Percentiles rank a stretch among this genome's conserved stretches.
Conservation (phyloP, 1,140 invertebrate genomes). For the Nylanderia fulva region DNA sequence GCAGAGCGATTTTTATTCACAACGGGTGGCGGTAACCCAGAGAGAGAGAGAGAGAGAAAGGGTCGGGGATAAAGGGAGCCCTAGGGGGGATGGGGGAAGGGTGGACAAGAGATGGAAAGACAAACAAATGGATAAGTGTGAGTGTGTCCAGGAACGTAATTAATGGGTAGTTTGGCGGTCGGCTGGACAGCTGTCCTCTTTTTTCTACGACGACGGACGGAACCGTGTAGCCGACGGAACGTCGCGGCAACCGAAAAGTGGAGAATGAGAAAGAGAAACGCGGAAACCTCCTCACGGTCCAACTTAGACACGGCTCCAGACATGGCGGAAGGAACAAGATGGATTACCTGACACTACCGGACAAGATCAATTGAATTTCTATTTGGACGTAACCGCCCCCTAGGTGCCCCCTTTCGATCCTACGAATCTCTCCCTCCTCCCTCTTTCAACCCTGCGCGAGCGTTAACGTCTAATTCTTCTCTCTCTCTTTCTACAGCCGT, state of each 20-base stretch:
- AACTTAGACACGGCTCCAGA: conserved; percentile 78
- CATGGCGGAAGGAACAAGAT: conserved; percentile 85
- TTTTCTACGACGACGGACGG: conserved; percentile 75
- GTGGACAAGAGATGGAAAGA: conserved; percentile 64
- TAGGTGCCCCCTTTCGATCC: conserved; percentile 38
- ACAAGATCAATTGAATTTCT: conserved; percentile 87
- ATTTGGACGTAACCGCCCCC: conserved; percentile 78
- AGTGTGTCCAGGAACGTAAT: conserved; percentile 79
- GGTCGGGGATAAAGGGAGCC: conserved; percentile 29
- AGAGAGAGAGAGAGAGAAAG: neutral
- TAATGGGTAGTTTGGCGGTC: conserved; percentile 85
- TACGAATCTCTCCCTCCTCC: conserved; percentile 45
- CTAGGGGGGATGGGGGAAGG: neutral
- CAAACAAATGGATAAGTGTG: conserved; percentile 77
- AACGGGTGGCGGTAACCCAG: conserved; percentile 47
- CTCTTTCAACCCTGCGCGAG: conserved; percentile 54
- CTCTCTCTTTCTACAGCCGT: neutral
- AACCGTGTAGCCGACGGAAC: conserved; percentile 74
- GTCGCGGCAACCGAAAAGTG: conserved; percentile 60
- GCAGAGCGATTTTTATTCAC: conserved; percentile 73
- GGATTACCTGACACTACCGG: conserved; percentile 84
- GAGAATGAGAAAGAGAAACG: conserved; percentile 75
- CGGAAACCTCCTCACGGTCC: conserved; percentile 78
- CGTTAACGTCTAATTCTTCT: conserved; percentile 69
- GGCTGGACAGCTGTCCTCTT: conserved; percentile 84